Conservation (phyloP, 2,797 vertebrate genomes). For the Phataginus tricuspis region DNA sequence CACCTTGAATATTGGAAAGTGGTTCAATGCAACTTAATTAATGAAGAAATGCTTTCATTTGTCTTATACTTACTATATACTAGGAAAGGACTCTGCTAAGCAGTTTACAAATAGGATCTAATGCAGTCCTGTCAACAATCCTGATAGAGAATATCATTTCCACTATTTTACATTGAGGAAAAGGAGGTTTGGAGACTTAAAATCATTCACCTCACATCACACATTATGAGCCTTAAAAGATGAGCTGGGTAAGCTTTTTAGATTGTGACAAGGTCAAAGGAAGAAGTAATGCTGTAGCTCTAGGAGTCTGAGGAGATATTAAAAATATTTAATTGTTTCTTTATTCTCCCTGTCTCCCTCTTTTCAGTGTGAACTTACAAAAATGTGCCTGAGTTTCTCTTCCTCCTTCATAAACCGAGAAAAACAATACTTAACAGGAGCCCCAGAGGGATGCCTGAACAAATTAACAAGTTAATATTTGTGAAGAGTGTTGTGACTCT, state of each 20-base stretch:
- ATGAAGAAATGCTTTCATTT: background rate
- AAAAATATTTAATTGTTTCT: background rate
- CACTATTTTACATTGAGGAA: slow-evolving; percentile 8
- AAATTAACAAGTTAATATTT: slow-evolving; percentile 71
- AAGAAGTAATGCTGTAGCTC: background rate
- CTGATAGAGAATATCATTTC: background rate
- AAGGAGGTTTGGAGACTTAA: background rate
- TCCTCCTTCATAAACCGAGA: background rate
- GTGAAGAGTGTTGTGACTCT: slow-evolving; percentile 42
- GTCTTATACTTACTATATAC: background rate
- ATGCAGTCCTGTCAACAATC: background rate
- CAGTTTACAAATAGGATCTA: background rate
- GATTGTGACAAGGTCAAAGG: background rate
- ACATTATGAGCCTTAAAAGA: background rate
- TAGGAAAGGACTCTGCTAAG: background rate
- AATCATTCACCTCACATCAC: background rate
- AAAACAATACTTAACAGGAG: slow-evolving; percentile 21
- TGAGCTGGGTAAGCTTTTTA: background rate
- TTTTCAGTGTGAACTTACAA: slow-evolving; percentile 11
- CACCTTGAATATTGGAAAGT: background rate
- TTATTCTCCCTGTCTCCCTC: background rate
- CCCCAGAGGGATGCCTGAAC: slow-evolving; percentile 13
- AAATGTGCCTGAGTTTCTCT: background rate
- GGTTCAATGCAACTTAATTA: background rate
- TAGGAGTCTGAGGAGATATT: background rate